Evolutionary conservation across 2,113 vertebrate species (phyloP), one percentile per base, ranked within the genome.

Genomic region (Sylvietta virens): DNA sequence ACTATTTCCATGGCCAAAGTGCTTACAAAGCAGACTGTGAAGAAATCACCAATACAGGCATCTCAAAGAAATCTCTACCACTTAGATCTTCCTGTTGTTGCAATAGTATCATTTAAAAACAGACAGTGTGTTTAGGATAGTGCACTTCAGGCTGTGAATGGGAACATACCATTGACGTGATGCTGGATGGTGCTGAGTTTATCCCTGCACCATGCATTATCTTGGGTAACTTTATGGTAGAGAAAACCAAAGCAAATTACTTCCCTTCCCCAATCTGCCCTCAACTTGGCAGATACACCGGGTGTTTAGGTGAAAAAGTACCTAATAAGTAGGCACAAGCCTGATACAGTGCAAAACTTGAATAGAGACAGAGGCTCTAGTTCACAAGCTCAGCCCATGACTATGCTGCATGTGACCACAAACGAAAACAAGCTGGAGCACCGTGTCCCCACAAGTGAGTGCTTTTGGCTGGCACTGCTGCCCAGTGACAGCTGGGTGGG

Each of bases 391-490:
- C 58, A 66, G 31, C 56, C 35, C 66, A 85, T 0, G 2, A 53
- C 21, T 47, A 30, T 3, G 1, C 4, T n/a, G 24, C 23, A 44
- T 3, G 33, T 19, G 28, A 58, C 22, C 67, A 60, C 12, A 18
- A 58, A 53, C 0, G 0, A 51, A 35, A 87, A 9, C 4, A 19
- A 81, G 39, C 64, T 42, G 18, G 54, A 77, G 64, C 8, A 37
- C 31, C 0, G 0, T 11, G 2, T 51, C 35, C 50, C 44, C 30
- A 18, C 6, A 42, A 42, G 1, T 2, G 1, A 81, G 51, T 0
- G 5, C 33, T 45, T 58, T 35, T 50, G 33, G 23, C 44, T 39
- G 44, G 35, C 72, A 48, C 66, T 24, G 40, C 60, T 74, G 45
- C 42, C 65, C n/a, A 37, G 30, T 5, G 23, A 30, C 2, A 6